Evolutionary conservation across 2,797 vertebrate genomes (phyloP), one percentile per base, ranked within the genome.

Genomic region (Paratrypauchen microcephalus): DNA sequence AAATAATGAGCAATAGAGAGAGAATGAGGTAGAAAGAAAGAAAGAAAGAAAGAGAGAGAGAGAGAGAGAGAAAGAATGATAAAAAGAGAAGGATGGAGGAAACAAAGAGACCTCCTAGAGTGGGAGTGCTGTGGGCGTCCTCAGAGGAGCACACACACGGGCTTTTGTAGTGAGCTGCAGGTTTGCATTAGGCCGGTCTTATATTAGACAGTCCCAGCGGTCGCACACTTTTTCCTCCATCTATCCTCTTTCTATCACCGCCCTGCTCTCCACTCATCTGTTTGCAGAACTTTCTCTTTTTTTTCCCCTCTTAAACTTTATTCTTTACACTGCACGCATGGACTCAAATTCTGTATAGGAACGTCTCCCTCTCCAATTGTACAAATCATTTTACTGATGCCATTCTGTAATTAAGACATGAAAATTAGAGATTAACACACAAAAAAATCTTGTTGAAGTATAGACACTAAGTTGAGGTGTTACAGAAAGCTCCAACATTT

Each of bases 121-220:
- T 71, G 83, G 73, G 82, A 86, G 84, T 73, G 87, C 88, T 90
- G 83, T 77, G 87, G 84, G 82, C 81, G 76, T 89, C 87, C 87
- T 90, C 79, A 74, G 76, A 88, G 90, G 87, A 87, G 79, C 86
- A 83, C 74, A 68, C 72, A 82, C 77, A 73, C 75, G 76, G 82
- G 77, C 89, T 89, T 89, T 89, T 91, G 86, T 90, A 87, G 85
- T 86, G 81, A 82, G 86, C 85, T 86, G 62, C 81, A 81, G 83
- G 86, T 90, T 85, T 87, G 84, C 83, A 85, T 89, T 81, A 86
- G 85, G 83, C 73, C 79, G 66, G 87, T 83, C 86, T 84, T 86
- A 81, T 87, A 88, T 88, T 87, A 84, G 86, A 11, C 67, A 57
- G 66, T 87, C 86, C 84, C 87, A 68, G 23, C 76, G 85, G 85